Evolutionary conservation across 2,888 invertebrate species (phyloP).

Genomic region (Rhamnusium bicolor): DNA sequence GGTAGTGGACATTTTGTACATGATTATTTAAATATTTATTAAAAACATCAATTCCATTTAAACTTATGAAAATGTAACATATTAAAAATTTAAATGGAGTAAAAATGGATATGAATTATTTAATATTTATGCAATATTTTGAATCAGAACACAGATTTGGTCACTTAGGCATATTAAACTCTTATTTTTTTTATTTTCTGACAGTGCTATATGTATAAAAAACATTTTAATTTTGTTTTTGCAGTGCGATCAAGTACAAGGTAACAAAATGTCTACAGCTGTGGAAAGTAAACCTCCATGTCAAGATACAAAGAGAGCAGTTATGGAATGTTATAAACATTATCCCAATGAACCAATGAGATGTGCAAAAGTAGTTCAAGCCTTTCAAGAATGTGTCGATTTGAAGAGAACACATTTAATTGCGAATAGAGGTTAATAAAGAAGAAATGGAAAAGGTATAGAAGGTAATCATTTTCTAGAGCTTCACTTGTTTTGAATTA

Average conservation of each 20-base stretch:
- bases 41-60: too few species aligned
- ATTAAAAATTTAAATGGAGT: too few species aligned
- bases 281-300: conserved; percentile 71
- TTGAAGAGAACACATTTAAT: conserved; percentile 70
- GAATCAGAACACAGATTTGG: too few species aligned
- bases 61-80: too few species aligned
- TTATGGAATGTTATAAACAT: conserved; percentile 76
- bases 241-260: conserved; percentile 9
- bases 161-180: too few species aligned
- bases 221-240: neutral
- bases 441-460: conserved; percentile 11
- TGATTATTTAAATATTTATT: too few species aligned
- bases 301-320: conserved; percentile 72
- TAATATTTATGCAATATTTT: too few species aligned
- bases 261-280: too few species aligned
- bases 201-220: too few species aligned
- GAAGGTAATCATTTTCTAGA: conserved; percentile 13
- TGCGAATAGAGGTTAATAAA: conserved; percentile 51
- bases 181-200: too few species aligned
- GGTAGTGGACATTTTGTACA: too few species aligned
- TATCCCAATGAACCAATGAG: conserved; percentile 75
- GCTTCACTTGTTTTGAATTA: conserved; percentile 2
- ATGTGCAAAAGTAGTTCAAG: conserved; percentile 76
- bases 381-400: conserved; percentile 77
- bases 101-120: too few species aligned